Conservation (phyloP, 30 jellyfish, hydroid and myxozoan genomes). For the Cassiopea andromeda region DNA sequence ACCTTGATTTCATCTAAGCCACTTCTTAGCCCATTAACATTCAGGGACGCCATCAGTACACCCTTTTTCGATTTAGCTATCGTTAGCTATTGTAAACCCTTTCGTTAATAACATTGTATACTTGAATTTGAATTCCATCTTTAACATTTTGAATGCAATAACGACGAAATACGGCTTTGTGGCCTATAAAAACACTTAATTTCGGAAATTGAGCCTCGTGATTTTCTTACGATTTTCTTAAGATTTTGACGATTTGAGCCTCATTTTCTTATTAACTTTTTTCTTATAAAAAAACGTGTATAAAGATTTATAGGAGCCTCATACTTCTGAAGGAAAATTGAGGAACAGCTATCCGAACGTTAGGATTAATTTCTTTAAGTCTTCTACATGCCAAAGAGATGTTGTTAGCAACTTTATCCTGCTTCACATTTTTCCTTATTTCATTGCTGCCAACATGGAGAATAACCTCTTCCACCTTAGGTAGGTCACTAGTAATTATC, state of each 20-base stretch:
- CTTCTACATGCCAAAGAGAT: background rate
- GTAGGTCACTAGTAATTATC: conserved; percentile 23
- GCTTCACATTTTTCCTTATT: background rate
- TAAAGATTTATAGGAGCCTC: conserved; percentile 14
- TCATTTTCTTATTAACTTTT: background rate
- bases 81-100: background rate
- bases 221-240: background rate
- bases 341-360: conserved; percentile 27
- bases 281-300: background rate
- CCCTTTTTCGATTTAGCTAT: background rate
- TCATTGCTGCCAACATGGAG: conserved; percentile 30
- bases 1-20: background rate
- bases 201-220: too few relatives aligned
- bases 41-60: background rate
- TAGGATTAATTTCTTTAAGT: background rate
- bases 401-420: conserved; percentile 1
- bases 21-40: background rate
- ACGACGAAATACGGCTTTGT: too few relatives aligned
- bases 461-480: conserved; percentile 18
- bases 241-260: background rate
- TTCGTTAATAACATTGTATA: too few relatives aligned
- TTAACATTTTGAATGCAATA: background rate
- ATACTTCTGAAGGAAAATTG: conserved; percentile 11
- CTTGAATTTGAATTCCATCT: background rate
- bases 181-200: too few relatives aligned